Evolutionary conservation across 2,113 vertebrate genomes (phyloP).

Genomic region (Beaufortia kweichowensis): DNA sequence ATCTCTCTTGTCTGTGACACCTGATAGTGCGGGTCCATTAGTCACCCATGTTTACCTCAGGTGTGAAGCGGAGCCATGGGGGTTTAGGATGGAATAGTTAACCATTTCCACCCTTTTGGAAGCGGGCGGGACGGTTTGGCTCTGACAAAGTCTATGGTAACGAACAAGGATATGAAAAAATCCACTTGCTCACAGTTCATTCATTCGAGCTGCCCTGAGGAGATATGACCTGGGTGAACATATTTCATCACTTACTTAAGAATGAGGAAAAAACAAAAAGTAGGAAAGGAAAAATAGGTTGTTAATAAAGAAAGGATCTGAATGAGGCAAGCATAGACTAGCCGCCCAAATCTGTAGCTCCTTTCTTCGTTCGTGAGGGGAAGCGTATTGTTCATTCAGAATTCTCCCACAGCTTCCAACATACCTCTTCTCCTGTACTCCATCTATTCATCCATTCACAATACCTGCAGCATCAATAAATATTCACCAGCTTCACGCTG

Average conservation of each 20-base stretch:
- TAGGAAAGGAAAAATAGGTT: constrained; percentile 11
- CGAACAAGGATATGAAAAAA: constrained; percentile 43
- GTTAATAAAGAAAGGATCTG: constrained; percentile 29
- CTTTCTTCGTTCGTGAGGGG: constrained; percentile 48
- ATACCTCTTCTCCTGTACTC: constrained; percentile 53
- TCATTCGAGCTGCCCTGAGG: constrained; percentile 55
- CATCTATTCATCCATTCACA: constrained; percentile 59
- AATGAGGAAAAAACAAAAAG: not conserved
- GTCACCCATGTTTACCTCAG: constrained; percentile 71
- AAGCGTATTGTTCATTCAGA: constrained; percentile 58
- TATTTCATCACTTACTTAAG: constrained; percentile 54
- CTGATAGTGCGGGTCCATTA: constrained; percentile 67
- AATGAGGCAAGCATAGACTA: constrained; percentile 48
- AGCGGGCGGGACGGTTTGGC: constrained; percentile 57
- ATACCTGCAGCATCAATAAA: constrained; percentile 66
- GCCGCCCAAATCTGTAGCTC: constrained; percentile 44
- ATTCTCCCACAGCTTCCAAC: constrained; percentile 46
- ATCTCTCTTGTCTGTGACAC: constrained; percentile 64
- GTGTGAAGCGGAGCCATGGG: constrained; percentile 54
- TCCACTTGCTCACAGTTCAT: constrained; percentile 36
- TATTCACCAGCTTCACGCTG: constrained; percentile 60
- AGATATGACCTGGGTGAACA: constrained; percentile 50
- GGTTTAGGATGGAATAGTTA: constrained; percentile 22
- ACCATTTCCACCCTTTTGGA: constrained; percentile 39
- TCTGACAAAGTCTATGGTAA: constrained; percentile 40